phyloP scores from a whole-genome alignment of 2,888 invertebrate species.

The Disparrhopalites patrizii region DNA sequence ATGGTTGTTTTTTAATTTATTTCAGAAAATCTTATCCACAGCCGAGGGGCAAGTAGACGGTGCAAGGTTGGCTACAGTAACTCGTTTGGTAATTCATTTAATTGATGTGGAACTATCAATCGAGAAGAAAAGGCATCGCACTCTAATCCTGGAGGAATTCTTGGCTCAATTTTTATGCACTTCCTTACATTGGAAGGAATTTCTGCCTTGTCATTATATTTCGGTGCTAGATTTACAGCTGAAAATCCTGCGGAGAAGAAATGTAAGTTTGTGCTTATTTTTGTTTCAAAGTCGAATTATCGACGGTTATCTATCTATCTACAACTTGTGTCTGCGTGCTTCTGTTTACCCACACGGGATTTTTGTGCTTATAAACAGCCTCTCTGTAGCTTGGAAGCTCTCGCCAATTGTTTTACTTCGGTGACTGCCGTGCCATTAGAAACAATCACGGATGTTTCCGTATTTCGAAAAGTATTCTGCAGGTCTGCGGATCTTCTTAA shows the following conservation, averaged over 20 bases:
- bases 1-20: not conserved
- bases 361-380: too few relatives aligned
- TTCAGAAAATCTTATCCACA: conserved; percentile 8
- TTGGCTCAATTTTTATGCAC: conserved; percentile 31
- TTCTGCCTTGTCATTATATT: conserved; percentile 14
- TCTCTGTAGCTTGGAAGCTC: conserved; percentile 33
- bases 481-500: conserved; percentile 38
- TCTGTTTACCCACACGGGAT: too few relatives aligned
- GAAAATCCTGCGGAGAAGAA: conserved; percentile 35
- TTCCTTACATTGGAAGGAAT: conserved; percentile 32
- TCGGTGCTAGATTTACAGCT: conserved; percentile 40
- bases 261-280: too few relatives aligned
- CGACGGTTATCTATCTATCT: too few relatives aligned
- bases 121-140: conserved; percentile 37
- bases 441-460: conserved; percentile 28
- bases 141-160: conserved; percentile 31
- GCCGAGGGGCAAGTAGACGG: conserved; percentile 15
- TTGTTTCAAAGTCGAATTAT: too few relatives aligned
- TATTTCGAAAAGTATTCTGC: conserved; percentile 39
- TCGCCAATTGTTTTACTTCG: conserved; percentile 42
- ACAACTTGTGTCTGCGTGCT: too few relatives aligned
- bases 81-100: conserved; percentile 31
- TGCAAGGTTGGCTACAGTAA: conserved; percentile 15
- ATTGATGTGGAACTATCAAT: conserved; percentile 34
- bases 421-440: conserved; percentile 40